A percentile compares a stretch with the other conserved stretches of the same genome.
These are phyloP conservation scores for Dasyornis broadbenti DNA, from an alignment of 2,113 vertebrate genomes.

Conservation along the genomic window DNA sequence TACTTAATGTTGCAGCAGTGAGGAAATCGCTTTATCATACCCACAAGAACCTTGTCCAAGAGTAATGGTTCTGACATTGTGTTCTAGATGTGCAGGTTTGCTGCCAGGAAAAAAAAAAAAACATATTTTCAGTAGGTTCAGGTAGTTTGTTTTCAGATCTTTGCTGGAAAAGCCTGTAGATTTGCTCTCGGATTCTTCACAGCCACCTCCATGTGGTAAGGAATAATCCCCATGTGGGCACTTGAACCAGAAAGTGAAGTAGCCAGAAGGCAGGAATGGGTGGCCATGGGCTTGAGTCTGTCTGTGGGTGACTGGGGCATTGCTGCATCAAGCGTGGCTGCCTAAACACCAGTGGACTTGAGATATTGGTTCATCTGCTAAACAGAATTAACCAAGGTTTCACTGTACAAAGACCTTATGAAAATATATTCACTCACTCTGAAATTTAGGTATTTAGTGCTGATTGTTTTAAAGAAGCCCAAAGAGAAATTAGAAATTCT, in stretches of 20 bases:
- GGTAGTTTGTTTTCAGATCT: not conserved
- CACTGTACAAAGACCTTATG: not conserved
- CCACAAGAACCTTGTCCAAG: not conserved
- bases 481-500: not conserved
- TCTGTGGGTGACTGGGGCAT: rapidly evolving
- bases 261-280: not conserved
- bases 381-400: not conserved
- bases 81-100: not conserved
- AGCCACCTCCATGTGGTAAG: not conserved
- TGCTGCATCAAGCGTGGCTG: rapidly evolving
- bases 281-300: not conserved
- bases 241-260: not conserved
- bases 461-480: not conserved
- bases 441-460: not conserved
- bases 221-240: rapidly evolving
- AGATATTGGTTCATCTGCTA: not conserved
- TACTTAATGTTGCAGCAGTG: not conserved
- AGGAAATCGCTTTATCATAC: not conserved
- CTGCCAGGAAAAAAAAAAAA: not conserved
- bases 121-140: not conserved
- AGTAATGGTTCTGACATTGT: not conserved
- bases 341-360: not conserved
- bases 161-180: not conserved
- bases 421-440: not conserved
- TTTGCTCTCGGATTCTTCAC: not conserved